phyloP scores from a whole-genome alignment of 2,113 vertebrate genomes.

The Hemiscyllium ocellatum region DNA sequence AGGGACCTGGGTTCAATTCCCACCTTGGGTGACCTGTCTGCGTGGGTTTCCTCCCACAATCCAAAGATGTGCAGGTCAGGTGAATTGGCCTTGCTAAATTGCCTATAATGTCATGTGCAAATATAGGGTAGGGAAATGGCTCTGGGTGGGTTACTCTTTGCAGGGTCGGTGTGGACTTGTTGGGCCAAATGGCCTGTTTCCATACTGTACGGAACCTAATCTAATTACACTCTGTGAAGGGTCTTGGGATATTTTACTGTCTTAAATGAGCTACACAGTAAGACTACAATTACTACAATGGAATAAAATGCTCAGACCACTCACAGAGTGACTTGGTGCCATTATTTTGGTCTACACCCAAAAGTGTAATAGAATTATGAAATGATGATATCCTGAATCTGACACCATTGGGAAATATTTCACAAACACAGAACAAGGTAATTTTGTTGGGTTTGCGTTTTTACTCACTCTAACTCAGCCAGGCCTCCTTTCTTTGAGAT shows the following conservation, averaged over 20 bases:
- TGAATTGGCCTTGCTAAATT: too few species aligned
- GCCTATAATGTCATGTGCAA: too few species aligned
- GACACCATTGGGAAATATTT: background rate
- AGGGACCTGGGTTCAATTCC: too few species aligned
- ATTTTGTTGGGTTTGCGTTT: background rate
- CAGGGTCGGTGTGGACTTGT: too few species aligned
- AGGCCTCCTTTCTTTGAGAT: background rate
- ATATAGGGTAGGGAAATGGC: too few species aligned
- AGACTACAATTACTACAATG: background rate
- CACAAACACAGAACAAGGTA: background rate
- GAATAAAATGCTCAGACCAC: background rate
- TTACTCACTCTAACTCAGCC: background rate
- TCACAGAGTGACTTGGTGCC: background rate
- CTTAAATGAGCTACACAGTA: background rate
- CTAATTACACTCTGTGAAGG: background rate
- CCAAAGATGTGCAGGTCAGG: too few species aligned
- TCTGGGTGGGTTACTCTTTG: too few species aligned
- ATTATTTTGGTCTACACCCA: background rate
- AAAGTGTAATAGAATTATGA: background rate
- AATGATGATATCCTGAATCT: background rate
- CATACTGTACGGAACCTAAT: too few species aligned
- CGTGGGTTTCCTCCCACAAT: too few species aligned
- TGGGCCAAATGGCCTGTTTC: too few species aligned
- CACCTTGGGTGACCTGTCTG: too few species aligned
- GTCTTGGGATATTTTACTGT: background rate